Evolutionary conservation across 2,113 vertebrate genomes (phyloP), one percentile per base, ranked within the genome.

Genomic region (Ochotona princeps): DNA sequence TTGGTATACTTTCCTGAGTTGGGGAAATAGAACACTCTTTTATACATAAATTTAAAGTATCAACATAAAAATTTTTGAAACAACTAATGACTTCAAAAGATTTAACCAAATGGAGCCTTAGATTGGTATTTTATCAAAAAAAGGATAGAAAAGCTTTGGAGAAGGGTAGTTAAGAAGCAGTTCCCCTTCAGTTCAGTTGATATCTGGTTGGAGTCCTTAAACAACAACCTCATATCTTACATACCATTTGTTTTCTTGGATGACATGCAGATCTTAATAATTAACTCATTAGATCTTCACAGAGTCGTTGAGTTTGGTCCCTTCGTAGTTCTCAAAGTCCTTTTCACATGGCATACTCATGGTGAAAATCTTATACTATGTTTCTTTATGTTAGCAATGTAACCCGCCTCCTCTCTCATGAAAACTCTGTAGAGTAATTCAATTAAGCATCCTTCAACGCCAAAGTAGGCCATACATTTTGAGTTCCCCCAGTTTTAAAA

Each of bases 361-460:
- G 38, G n/a, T 81, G 73, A 90, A 83, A 93, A 57, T 69, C 35
- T 73, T 49, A 76, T 14, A 25, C 61, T 80, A 38, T 81, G n/a
- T 30, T 85, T 92, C 73, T 12, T 83, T 91, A 94, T 54, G 60
- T 17, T 87, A 89, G 70, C 82, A 93, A 93, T 65, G 49, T 25
- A 81, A 60, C 65, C 8, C 23, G 83, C 89, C 15, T 0, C n/a
- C 15, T 60, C 83, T 87, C 60, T 25, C 26, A 72, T 89, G 5
- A 93, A 93, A 47, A 91, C 18, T 5, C 25, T 54, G 28, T 88
- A 84, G 87, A 74, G 67, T 54, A 83, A 32, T 80, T n/a, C 63
- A 72, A 80, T 83, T 23, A 81, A 63, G 54, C 51, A 69, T 63
- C 0, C 75, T 90, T 61, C 30, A 90, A 84, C 14, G 66, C 28